Percentiles rank a stretch among this genome's conserved stretches.
Evolutionary conservation across 2,888 invertebrate species (phyloP).

Genomic region (Metopia argyrocephala): DNA sequence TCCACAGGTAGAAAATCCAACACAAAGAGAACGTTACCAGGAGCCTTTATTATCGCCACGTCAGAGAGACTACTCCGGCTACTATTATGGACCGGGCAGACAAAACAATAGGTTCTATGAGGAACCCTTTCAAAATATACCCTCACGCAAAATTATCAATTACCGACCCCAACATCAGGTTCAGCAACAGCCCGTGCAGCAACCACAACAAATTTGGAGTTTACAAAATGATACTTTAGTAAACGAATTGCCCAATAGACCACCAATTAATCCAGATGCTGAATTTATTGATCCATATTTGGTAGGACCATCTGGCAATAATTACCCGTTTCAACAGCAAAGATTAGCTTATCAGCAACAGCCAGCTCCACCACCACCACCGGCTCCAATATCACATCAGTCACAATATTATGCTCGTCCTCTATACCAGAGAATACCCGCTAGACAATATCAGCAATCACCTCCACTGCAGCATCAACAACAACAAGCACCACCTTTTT

Average conservation of each 20-base stretch:
- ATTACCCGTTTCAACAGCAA: conserved; percentile 67
- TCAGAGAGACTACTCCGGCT: conserved; percentile 71
- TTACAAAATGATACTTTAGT: conserved; percentile 83
- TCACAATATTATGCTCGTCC: conserved; percentile 68
- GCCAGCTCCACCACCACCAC: conserved; percentile 65
- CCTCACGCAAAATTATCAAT: conserved; percentile 67
- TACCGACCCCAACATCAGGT: conserved; percentile 66
- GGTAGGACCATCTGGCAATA: conserved; percentile 56
- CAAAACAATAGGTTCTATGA: conserved; percentile 72
- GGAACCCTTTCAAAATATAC: conserved; percentile 69
- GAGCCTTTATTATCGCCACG: conserved; percentile 35
- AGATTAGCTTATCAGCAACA: conserved; percentile 66
- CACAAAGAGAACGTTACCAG: conserved; percentile 62
- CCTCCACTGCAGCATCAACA: conserved; percentile 43
- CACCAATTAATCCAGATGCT: conserved; percentile 83
- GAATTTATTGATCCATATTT: conserved; percentile 80
- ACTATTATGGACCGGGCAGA: conserved; percentile 69
- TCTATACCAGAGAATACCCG: conserved; percentile 69
- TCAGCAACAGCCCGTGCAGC: conserved; percentile 62
- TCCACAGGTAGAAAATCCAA: conserved; percentile 55
- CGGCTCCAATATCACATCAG: conserved; percentile 67
- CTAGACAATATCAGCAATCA: conserved; percentile 44
- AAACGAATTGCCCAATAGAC: conserved; percentile 82
- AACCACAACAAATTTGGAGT: conserved; percentile 78
- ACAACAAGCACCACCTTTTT: conserved; percentile 80